Evolutionary conservation across 2,888 invertebrate genomes (phyloP).

Genomic region (Hanleya hanleyi): DNA sequence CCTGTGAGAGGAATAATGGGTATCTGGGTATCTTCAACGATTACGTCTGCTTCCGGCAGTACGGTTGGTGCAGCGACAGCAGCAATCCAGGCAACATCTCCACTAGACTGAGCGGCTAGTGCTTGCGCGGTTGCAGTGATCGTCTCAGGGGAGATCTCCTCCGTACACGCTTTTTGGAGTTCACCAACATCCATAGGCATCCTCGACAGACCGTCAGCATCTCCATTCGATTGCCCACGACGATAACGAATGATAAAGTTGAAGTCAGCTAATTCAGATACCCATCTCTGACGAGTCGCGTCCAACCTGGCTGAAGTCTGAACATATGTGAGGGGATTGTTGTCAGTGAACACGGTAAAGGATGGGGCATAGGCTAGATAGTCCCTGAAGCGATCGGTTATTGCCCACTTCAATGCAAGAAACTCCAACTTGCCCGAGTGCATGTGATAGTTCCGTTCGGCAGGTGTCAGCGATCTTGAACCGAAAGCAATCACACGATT

Average conservation of each 20-base stretch:
- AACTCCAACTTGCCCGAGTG: background rate
- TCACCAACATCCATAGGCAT: background rate
- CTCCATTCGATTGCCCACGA: slow-evolving; percentile 4
- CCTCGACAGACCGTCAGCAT: slow-evolving; percentile 14
- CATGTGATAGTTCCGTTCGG: background rate
- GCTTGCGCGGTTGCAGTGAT: no score
- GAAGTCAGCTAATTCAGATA: slow-evolving; percentile 4
- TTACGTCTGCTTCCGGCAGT: no score
- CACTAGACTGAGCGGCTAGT: no score
- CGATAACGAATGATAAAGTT: slow-evolving; percentile 7
- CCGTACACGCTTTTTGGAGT: background rate
- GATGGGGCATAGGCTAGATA: no score
- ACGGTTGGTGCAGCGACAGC: no score
- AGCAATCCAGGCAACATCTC: no score
- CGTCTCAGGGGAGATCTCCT: background rate
- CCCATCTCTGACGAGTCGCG: slow-evolving; percentile 15
- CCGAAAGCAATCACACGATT: background rate
- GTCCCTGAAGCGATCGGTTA: background rate
- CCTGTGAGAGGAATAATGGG: no score
- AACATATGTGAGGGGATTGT: background rate
- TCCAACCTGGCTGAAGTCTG: slow-evolving; percentile 21
- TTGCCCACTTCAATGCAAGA: background rate
- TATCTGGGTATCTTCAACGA: no score
- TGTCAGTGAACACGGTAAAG: background rate
- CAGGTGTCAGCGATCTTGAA: background rate